Percentiles rank a stretch among this genome's conserved stretches.
These are phyloP conservation scores for Heliconius cydno DNA, from an alignment of 2,888 invertebrate genomes.

Conservation along the genomic window DNA sequence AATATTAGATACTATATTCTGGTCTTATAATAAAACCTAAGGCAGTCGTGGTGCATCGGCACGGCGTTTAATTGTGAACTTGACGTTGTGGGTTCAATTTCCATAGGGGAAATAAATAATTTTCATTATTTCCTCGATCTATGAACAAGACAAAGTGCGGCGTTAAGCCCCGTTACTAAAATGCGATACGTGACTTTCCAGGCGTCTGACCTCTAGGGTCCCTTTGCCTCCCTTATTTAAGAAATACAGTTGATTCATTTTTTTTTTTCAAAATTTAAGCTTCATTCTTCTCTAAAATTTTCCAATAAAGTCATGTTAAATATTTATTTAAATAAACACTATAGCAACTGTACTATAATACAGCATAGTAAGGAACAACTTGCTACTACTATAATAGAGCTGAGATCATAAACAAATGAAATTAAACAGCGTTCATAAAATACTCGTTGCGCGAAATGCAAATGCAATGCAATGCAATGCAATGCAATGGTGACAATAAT, in stretches of 20 bases:
- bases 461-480: conserved; percentile 57
- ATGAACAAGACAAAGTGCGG: background rate
- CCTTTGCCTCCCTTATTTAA: background rate
- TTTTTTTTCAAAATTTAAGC: too few species aligned
- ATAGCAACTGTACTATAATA: background rate
- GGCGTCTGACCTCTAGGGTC: too few species aligned
- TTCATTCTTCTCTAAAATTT: background rate
- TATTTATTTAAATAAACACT: background rate
- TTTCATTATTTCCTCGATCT: background rate
- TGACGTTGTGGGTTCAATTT: background rate
- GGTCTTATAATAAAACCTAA: background rate
- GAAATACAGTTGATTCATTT: background rate
- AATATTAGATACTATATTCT: background rate
- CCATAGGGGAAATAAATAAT: background rate
- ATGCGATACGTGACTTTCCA: too few species aligned
- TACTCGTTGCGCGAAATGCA: conserved; percentile 54
- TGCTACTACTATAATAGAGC: conserved; percentile 8
- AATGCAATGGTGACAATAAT: conserved; percentile 57
- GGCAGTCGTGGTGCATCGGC: background rate
- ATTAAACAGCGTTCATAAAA: conserved; percentile 54
- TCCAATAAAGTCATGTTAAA: background rate
- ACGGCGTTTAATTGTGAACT: background rate
- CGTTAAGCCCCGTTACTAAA: background rate
- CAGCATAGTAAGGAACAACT: background rate
- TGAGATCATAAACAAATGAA: conserved; percentile 50